Conservation (phyloP, 2,113 vertebrate genomes). For the Gopherus evgoodei region DNA sequence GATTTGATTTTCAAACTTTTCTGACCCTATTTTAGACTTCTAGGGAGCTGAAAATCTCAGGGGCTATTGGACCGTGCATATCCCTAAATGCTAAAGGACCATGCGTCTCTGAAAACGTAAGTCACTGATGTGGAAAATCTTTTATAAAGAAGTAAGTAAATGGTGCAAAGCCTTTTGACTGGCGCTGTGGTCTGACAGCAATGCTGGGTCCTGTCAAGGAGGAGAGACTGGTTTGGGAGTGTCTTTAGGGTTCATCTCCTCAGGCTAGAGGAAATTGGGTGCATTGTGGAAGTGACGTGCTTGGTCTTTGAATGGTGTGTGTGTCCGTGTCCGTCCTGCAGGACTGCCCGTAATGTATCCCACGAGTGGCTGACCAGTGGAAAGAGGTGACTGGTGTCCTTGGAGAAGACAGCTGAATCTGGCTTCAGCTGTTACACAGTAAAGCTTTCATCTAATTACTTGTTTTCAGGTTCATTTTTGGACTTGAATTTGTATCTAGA, state of each 20-base stretch:
- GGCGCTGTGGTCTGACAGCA: not conserved
- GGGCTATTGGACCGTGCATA: slow-evolving; percentile 92
- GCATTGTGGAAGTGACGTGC: not conserved
- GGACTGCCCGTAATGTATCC: not conserved
- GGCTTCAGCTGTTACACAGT: not conserved
- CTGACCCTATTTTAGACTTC: slow-evolving; percentile 84
- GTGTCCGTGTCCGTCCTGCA: too few species aligned
- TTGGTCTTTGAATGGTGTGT: not conserved
- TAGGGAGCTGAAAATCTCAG: slow-evolving; percentile 94
- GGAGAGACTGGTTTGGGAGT: not conserved
- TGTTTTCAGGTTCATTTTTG: not conserved
- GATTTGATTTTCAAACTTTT: not conserved
- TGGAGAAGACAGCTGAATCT: not conserved
- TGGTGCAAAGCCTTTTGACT: not conserved
- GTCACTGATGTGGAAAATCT: slow-evolving; percentile 39
- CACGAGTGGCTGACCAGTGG: not conserved
- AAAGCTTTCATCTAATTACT: not conserved
- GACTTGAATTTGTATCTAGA: not conserved
- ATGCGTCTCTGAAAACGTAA: slow-evolving; percentile 95
- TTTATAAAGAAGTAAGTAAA: not conserved
- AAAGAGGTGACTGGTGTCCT: not conserved
- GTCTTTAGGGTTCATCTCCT: not conserved
- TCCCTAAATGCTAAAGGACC: slow-evolving; percentile 92
- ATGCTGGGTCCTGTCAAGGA: not conserved
- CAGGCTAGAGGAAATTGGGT: not conserved